Evolutionary conservation across 2,797 vertebrate species (phyloP), one percentile per base, ranked within the genome.

Genomic region (Merluccius polli): DNA sequence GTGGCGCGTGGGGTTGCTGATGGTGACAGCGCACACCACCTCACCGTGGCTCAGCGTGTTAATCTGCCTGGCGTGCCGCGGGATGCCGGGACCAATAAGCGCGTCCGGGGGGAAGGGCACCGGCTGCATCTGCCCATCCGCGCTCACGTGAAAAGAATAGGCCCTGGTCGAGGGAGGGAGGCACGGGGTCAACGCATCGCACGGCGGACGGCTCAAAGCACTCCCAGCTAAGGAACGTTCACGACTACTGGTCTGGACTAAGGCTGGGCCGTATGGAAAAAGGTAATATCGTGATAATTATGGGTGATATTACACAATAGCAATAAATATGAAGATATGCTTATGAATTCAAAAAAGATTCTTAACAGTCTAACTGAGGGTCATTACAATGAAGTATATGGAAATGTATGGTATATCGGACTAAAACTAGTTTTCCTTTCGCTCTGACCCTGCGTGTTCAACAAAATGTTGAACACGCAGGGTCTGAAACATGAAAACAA

Each of bases 1-100:
- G 69, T 98, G 97, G 63, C 97, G 91, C 0, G 97, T 98, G 75
- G 97, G 96, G 92, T 98, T 98, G 92, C 97, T 98, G 91, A 98
- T 98, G 87, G 97, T 98, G 89, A 98, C 97, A 0, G 97, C 97
- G 0, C 97, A 98, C 73, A 95, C 94, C 79, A 95, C 94, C 78
- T 95, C 94, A 9, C 94, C 94, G 15, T 95, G 94, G 88, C 93
- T 94, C 86, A 95, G 89, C 0, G 94, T 95, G 92, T 95, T 95
- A 87, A 95, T 95, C 88, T 95, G 94, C 31, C 94, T 93, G 29
- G 94, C 94, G 8, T 95, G 94, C 27, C 94, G 93, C 0, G 94
- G 94, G 85, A 95, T 95, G 74, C 94, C 94, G 0, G 94, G 94
- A 12, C 94, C 94, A 30, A 95, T 94, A 83, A 95, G 91, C 2